These are phyloP conservation scores for Eupithecia abbreviata DNA, from an alignment of 2,888 invertebrate species.

Conservation along the genomic window DNA sequence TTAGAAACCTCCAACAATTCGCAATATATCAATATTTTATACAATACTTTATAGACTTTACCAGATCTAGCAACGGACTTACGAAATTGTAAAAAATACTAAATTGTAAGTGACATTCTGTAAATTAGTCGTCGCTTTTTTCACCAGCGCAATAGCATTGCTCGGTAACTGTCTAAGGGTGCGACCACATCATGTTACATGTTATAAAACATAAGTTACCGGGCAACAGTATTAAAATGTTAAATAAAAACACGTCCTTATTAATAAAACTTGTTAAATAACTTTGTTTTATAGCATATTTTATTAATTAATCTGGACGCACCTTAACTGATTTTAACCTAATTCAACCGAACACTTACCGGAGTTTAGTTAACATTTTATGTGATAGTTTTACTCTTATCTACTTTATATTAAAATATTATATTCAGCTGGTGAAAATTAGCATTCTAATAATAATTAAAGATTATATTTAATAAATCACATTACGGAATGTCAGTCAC, in stretches of 20 bases:
- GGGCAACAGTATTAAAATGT: too few species aligned
- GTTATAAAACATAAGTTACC: too few species aligned
- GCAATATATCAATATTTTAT: slow-evolving; percentile 48
- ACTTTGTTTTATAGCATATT: too few species aligned
- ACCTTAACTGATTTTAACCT: not conserved
- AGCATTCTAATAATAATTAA: slow-evolving; percentile 14
- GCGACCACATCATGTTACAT: too few species aligned
- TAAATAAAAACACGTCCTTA: too few species aligned
- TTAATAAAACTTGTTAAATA: too few species aligned
- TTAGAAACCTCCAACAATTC: slow-evolving; percentile 36
- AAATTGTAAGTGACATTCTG: slow-evolving; percentile 48
- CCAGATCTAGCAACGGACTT: slow-evolving; percentile 55
- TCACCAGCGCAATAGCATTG: slow-evolving; percentile 11
- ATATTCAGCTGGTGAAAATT: slow-evolving; percentile 15
- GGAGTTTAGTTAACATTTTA: not conserved
- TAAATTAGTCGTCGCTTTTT: slow-evolving; percentile 24
- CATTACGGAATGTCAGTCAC: slow-evolving; percentile 38
- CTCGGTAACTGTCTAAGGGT: not conserved
- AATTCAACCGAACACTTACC: not conserved
- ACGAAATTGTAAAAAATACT: slow-evolving; percentile 52
- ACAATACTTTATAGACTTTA: slow-evolving; percentile 53
- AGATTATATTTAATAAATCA: slow-evolving; percentile 19
- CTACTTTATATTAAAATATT: not conserved
- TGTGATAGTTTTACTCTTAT: not conserved
- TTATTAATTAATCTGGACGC: too few species aligned